Evolutionary conservation across 1,140 invertebrate genomes (phyloP).

Genomic region (Trachymyrmex cornetzi): DNA sequence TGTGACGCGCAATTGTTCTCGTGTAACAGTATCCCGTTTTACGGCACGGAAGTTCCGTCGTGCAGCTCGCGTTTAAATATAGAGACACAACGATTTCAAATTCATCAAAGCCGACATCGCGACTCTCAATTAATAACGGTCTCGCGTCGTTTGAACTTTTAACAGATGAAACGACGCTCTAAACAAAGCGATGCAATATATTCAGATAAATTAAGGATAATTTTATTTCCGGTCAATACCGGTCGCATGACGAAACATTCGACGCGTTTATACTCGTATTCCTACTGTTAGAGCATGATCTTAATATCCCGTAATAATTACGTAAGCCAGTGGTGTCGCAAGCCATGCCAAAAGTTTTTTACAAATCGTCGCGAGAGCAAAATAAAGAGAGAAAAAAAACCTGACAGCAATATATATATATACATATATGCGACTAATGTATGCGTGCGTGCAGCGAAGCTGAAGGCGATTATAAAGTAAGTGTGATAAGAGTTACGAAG

Average conservation of each 20-base stretch:
- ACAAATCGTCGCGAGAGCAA: slow-evolving; percentile 25
- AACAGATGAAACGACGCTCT: neutral
- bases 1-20: neutral
- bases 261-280: slow-evolving; percentile 53
- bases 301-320: slow-evolving; percentile 52
- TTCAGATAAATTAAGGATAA: slow-evolving; percentile 26
- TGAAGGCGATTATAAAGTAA: neutral
- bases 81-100: slow-evolving; percentile 45
- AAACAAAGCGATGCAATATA: slow-evolving; percentile 29
- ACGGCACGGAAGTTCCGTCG: slow-evolving; percentile 12
- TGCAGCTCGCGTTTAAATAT: slow-evolving; percentile 28
- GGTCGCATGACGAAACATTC: slow-evolving; percentile 12
- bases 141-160: neutral
- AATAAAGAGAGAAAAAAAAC: neutral
- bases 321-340: slow-evolving; percentile 45
- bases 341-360: slow-evolving; percentile 55
- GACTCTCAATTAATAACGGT: neutral
- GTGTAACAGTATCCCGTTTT: slow-evolving; percentile 13
- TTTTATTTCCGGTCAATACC: slow-evolving; percentile 12
- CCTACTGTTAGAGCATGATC: slow-evolving; percentile 38
- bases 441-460: slow-evolving; percentile 35
- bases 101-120: slow-evolving; percentile 10
- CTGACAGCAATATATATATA: slow-evolving; percentile 49
- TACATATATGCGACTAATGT: slow-evolving; percentile 22
- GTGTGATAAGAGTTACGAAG: slow-evolving; percentile 7